Evolutionary conservation across 2,888 invertebrate genomes (phyloP), one percentile per base, ranked within the genome.

Genomic region (Antitype chi): DNA sequence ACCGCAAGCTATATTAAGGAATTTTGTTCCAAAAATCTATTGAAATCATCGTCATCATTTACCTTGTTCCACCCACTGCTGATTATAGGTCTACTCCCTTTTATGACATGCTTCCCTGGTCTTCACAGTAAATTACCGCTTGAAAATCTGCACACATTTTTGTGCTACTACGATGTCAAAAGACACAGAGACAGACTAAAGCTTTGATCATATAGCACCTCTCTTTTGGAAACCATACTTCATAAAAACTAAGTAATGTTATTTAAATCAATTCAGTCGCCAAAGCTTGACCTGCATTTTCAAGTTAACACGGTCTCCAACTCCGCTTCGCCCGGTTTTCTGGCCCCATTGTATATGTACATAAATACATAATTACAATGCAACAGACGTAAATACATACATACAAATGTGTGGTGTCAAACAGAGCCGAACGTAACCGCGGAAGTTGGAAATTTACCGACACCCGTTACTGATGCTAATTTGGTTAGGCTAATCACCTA

Each of bases 361-460:
- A 78, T 77, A 86, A 85, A 88, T 85, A 80, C 85, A 79, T 88
- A 85, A 89, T 86, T 87, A 82, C 81, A 81, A 80, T 84, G 71
- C 82, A 89, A 87, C 79, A 82, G 72, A 77, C 84, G 80, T 81
- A 85, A 82, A 84, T 70, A 86, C 81, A 89, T 85, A 84, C 86
- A 89, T 85, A 88, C 91, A 90, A 90, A 87, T 85, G 83, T 89
- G 74, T 68, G 43, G 74, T 91, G 90, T 90, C 91, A 94, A 95
- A 92, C 95, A 94, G 94, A 94, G 91, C 93, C 82, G 91, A 94
- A 94, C 93, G 90, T 77, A 78, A 78, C 74, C 80, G 81, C 92
- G 93, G 93, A 93, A 92, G 93, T 92, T 85, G 88, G 88, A 86
- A 88, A 88, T 91, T 88, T 89, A 88, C 85, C 38, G 77, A 74